Base-by-base conservation (phyloP, 2,113 vertebrate genomes). In the Campylorhamphus procurvoides region DNA sequence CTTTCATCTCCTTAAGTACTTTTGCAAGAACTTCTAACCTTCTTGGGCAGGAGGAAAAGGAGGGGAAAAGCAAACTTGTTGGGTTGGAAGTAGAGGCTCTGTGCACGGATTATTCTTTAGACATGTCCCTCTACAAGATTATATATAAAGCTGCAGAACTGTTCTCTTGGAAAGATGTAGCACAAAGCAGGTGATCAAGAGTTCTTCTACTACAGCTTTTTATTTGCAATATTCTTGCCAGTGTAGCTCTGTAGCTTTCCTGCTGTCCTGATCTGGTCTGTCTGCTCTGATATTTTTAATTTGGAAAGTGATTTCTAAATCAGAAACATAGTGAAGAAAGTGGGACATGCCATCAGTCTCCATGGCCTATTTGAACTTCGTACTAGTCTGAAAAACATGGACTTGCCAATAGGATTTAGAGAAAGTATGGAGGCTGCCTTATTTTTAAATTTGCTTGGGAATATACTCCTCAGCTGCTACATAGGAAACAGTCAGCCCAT, bases 391-490 rank as follows among this genome's bases (percentile, higher is more conserved):
- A 89, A 23, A 76, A 77, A n/a, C 47, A 8, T 6, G 7, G 64
- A 44, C 72, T 89, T 82, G 88, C 80, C 86, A 93, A 75, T 11
- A 73, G 66, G 77, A 94, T 92, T 95, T 66, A 88, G 89, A 83
- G 90, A 81, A 90, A 69, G 42, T 35, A 90, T 84, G 80, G 90
- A 93, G 53, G 49, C 16, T 60, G 60, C 83, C 84, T 88, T 82
- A 28, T 85, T 94, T 95, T 93, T 62, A 87, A 69, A 75, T 84
- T 84, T 94, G 53, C 88, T 93, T 94, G 94, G 60, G 64, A 96
- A 92, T 89, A 90, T 44, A 52, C 19, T 85, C 88, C 63, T 91
- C 90, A 91, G 93, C 75, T 92, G 72, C 60, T 90, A 53, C 58
- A 80, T 68, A 89, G 84, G 80, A 92, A 95, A 71, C 66, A 76